A percentile compares a stretch with the other conserved stretches of the same genome.
These are phyloP conservation scores for Thalassoma bifasciatum DNA, from an alignment of 2,113 vertebrate genomes.

Conservation along the genomic window DNA sequence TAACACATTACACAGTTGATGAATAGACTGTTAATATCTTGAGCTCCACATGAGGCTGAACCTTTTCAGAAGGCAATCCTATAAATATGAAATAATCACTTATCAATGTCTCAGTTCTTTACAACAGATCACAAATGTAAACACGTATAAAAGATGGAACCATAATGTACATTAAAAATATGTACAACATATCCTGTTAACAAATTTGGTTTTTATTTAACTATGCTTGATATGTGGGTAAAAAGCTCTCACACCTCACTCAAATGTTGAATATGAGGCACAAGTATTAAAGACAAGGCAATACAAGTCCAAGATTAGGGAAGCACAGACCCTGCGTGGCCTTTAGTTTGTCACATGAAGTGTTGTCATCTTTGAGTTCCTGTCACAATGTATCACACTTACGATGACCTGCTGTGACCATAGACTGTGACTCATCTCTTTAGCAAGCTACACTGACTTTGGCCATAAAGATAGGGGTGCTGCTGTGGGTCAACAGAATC, in stretches of 20 bases:
- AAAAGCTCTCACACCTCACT: conserved; percentile 28
- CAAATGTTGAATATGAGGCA: conserved; percentile 56
- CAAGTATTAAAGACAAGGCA: conserved; percentile 51
- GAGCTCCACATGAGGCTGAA: background rate
- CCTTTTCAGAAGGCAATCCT: conserved; percentile 8
- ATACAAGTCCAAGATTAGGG: conserved; percentile 26
- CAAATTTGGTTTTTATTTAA: conserved; percentile 18
- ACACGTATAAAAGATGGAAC: conserved; percentile 39
- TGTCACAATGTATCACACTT: background rate
- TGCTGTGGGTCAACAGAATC: background rate
- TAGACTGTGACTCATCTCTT: background rate
- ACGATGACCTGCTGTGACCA: too few species aligned
- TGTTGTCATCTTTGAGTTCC: background rate
- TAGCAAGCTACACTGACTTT: background rate
- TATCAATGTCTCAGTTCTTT: background rate
- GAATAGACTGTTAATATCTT: conserved; percentile 16
- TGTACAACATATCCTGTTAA: conserved; percentile 35
- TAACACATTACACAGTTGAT: background rate
- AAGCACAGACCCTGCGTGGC: conserved; percentile 32
- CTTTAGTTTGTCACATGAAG: conserved; percentile 12
- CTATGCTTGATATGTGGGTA: conserved; percentile 45
- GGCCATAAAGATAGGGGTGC: background rate
- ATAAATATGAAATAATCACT: conserved; percentile 24
- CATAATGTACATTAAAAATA: conserved; percentile 51
- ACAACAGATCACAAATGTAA: conserved; percentile 31